Percentiles rank a stretch among this genome's conserved stretches.
Conservation (phyloP, 2,113 vertebrate genomes). For the Mus musculus region GRCm39 chr4:117897001-117897500, state of each 20-base stretch:
- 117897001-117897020: too few relatives aligned
- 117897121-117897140: too few relatives aligned
- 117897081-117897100: too few relatives aligned
- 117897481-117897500: neutral
- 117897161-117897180: neutral
- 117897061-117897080: too few relatives aligned
- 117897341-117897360: neutral
- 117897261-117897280: neutral
- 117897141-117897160: too few relatives aligned
- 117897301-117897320: neutral
- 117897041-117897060: too few relatives aligned
- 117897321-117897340: neutral
- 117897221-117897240: neutral
- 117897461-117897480: neutral
- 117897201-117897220: neutral
- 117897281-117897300: neutral
- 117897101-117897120: too few relatives aligned
- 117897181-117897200: neutral
- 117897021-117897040: too few relatives aligned
- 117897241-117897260: neutral
- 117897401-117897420: neutral
- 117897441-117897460: rapidly evolving
- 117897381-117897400: neutral
- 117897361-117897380: neutral
- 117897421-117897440: neutral